These are phyloP conservation scores for Dicranocentrus wangi DNA, from an alignment of 2,888 invertebrate genomes.

Conservation along the genomic window DNA sequence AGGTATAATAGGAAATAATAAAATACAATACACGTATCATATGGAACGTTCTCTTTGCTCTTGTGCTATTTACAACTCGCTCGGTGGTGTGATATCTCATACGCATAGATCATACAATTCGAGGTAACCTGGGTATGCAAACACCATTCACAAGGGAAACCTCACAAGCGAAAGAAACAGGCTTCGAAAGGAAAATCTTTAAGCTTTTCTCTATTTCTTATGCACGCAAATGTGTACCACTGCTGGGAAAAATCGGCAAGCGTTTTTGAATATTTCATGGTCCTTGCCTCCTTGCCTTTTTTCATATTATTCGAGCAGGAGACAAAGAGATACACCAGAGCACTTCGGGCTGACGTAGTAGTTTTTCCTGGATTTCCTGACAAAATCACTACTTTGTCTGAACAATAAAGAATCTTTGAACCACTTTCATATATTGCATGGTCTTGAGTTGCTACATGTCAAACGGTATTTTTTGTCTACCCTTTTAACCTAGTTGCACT, in stretches of 20 bases:
- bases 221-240: not conserved
- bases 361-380: too few species aligned
- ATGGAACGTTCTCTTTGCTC: not conserved
- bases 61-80: not conserved
- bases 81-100: too few species aligned
- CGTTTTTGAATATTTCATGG: constrained; percentile 43
- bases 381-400: too few species aligned
- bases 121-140: too few species aligned
- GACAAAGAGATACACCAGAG: not conserved
- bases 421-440: too few species aligned
- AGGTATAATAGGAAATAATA: constrained; percentile 32
- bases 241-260: not conserved
- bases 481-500: too few species aligned
- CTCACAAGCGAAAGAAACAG: not conserved
- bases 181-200: not conserved
- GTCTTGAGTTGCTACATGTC: too few species aligned
- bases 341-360: too few species aligned
- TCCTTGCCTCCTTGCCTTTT: constrained; percentile 6
- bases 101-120: too few species aligned
- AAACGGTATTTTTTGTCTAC: too few species aligned
- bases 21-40: constrained; percentile 22
- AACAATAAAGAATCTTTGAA: too few species aligned
- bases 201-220: not conserved
- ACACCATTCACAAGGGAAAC: not conserved
- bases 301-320: not conserved